A percentile compares a stretch with the other conserved stretches of the same genome.
These are phyloP conservation scores for Crepidodera aurea DNA, from an alignment of 2,888 invertebrate genomes.

Conservation along the genomic window DNA sequence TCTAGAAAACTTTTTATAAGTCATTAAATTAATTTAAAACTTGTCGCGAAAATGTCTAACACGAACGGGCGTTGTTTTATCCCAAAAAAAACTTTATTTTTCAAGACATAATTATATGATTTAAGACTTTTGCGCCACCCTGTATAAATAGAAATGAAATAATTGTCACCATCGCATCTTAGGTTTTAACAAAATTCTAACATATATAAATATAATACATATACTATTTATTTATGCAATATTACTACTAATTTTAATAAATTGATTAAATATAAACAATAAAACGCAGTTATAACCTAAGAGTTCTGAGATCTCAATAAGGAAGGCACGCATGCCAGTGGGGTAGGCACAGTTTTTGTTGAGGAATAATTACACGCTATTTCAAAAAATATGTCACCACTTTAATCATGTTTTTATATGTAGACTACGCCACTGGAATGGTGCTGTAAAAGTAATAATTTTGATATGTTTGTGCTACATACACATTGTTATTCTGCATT, in stretches of 20 bases:
- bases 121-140: background rate
- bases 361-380: background rate
- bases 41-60: no score
- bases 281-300: constrained; percentile 33
- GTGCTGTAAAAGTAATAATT: constrained; percentile 33
- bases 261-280: constrained; percentile 9
- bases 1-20: no score
- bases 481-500: constrained; percentile 40
- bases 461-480: constrained; percentile 35
- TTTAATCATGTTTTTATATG: background rate
- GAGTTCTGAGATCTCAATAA: constrained; percentile 34
- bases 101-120: background rate
- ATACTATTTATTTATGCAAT: constrained; percentile 14
- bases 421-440: background rate
- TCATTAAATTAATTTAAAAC: no score
- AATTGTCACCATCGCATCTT: constrained; percentile 36
- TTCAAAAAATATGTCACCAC: background rate
- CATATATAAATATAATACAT: constrained; percentile 25
- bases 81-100: no score
- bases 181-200: constrained; percentile 37
- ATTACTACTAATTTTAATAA: background rate
- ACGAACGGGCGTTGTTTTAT: no score
- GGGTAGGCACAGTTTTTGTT: background rate
- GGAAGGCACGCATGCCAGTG: constrained; percentile 12
- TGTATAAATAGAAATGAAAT: constrained; percentile 16